A percentile compares a stretch with the other conserved stretches of the same genome.
Evolutionary conservation across 2,888 invertebrate genomes (phyloP).

Genomic region (Alloplasta piceator): DNA sequence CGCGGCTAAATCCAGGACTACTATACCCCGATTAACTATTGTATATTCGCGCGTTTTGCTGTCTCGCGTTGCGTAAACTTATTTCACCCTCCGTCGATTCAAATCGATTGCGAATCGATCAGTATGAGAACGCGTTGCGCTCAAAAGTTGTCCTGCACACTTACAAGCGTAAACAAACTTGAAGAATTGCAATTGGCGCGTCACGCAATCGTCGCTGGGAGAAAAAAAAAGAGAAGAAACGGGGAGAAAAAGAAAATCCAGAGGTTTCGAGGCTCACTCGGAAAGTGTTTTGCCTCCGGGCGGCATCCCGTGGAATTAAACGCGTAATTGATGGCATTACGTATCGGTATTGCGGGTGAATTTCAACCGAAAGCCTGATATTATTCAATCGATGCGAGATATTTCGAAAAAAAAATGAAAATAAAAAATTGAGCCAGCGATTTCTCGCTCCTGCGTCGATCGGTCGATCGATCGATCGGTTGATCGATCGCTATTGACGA

Average conservation of each 20-base stretch:
- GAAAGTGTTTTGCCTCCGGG: conserved; percentile 45
- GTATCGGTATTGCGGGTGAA: conserved; percentile 45
- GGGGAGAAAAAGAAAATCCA: conserved; percentile 5
- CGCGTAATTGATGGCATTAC: conserved; percentile 64
- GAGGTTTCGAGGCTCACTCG: conserved; percentile 43
- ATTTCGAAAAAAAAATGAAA: not conserved
- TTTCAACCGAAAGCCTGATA: not conserved
- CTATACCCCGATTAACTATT: conserved; percentile 18
- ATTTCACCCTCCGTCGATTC: conserved; percentile 73
- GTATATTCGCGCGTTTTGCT: not conserved
- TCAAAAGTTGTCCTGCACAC: conserved; percentile 1
- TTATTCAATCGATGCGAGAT: conserved; percentile 53
- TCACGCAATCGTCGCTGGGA: conserved; percentile 57
- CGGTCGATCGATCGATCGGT: no score
- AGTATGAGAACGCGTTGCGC: conserved; percentile 37
- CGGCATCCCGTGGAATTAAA: conserved; percentile 16
- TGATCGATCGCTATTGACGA: no score
- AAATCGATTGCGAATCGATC: conserved; percentile 68
- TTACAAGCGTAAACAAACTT: conserved; percentile 2
- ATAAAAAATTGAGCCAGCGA: not conserved
- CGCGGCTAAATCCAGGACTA: conserved; percentile 38
- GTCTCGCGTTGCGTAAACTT: conserved; percentile 68
- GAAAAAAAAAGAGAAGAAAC: conserved; percentile 9
- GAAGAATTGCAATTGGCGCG: conserved; percentile 38
- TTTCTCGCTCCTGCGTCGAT: no score